These are phyloP conservation scores for Vidua chalybeata DNA, from an alignment of 2,113 vertebrate species.

Conservation along the genomic window DNA sequence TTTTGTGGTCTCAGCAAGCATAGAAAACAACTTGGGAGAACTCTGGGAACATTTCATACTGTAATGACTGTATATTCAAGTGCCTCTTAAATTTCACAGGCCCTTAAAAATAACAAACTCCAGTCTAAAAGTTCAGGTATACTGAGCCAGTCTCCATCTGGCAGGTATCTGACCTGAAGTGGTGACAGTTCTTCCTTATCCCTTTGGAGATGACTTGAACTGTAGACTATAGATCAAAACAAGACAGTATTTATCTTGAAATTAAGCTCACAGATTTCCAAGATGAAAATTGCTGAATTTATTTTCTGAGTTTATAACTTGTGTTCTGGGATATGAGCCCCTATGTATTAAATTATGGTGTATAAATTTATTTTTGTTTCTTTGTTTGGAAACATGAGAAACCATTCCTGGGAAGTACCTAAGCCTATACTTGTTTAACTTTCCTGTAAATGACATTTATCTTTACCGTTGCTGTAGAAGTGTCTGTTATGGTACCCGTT, in stretches of 20 bases:
- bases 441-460: not conserved
- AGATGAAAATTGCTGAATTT: not conserved
- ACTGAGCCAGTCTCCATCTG: not conserved
- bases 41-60: not conserved
- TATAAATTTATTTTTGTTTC: not conserved
- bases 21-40: constrained; percentile 53
- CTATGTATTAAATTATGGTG: not conserved
- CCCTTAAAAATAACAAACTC: not conserved
- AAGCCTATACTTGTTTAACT: not conserved
- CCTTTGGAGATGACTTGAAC: not conserved
- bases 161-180: not conserved
- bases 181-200: not conserved
- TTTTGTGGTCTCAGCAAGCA: constrained; percentile 96
- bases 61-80: not conserved
- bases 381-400: not conserved
- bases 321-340: not conserved
- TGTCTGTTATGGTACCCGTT: not conserved
- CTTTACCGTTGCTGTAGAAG: not conserved
- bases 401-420: not conserved
- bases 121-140: not conserved
- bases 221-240: not conserved
- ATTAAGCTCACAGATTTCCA: not conserved
- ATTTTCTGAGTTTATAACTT: not conserved
- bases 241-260: not conserved
- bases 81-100: not conserved